Conservation (phyloP, 1,140 invertebrate genomes). For the Manduca sexta region DNA sequence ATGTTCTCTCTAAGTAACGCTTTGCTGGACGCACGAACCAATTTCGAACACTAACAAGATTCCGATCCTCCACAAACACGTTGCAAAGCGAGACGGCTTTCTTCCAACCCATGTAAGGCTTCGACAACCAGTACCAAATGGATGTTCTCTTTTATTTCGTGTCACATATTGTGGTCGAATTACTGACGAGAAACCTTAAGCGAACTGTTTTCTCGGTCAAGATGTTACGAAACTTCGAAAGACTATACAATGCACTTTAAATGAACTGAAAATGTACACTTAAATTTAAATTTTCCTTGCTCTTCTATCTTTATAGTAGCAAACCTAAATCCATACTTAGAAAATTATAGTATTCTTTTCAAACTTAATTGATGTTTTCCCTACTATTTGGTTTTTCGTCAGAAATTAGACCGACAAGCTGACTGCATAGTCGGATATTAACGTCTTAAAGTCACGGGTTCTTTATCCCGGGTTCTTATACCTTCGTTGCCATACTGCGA, state of each 20-base stretch:
- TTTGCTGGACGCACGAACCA: conserved; percentile 3
- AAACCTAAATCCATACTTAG: too few relatives aligned
- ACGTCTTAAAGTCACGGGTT: background rate
- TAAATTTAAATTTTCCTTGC: too few relatives aligned
- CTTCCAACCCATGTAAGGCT: conserved; percentile 20
- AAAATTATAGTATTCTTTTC: too few relatives aligned
- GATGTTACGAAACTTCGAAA: too few relatives aligned
- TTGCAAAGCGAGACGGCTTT: conserved; percentile 18
- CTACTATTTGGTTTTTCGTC: too few relatives aligned
- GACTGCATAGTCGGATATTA: too few relatives aligned
- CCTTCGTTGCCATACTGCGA: conserved; percentile 53
- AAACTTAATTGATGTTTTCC: too few relatives aligned
- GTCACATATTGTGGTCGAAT: background rate
- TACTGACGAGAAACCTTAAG: background rate
- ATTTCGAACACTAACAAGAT: conserved; percentile 10
- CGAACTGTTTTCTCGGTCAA: too few relatives aligned
- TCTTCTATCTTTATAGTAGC: too few relatives aligned
- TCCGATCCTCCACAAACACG: conserved; percentile 17
- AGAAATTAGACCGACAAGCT: too few relatives aligned
- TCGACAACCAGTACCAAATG: conserved; percentile 30
- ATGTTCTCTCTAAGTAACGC: conserved; percentile 1
- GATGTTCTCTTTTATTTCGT: conserved; percentile 21
- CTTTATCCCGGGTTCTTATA: conserved; percentile 24
- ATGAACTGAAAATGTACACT: too few relatives aligned
- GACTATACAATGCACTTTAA: too few relatives aligned